A percentile compares a stretch with the other conserved stretches of the same genome.
Conservation (phyloP, 2,888 invertebrate species). For the Tipula confusa region DNA sequence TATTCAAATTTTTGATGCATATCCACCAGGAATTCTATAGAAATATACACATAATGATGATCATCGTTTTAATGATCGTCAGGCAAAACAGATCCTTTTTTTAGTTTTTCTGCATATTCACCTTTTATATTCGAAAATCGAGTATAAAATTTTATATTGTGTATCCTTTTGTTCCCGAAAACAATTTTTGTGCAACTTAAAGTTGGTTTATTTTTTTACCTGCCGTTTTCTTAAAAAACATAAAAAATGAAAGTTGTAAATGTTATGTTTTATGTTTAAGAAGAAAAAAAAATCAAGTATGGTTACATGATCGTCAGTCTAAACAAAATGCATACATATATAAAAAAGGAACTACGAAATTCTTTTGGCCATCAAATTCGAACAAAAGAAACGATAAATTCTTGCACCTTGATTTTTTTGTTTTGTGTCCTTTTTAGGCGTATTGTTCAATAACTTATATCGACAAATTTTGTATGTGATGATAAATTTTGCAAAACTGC, state of each 20-base stretch:
- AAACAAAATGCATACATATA: no score
- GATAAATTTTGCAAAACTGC: slow-evolving; percentile 3
- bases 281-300: neutral
- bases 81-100: slow-evolving; percentile 25
- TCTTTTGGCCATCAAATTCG: neutral
- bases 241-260: slow-evolving; percentile 6
- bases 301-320: neutral
- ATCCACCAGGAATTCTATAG: slow-evolving; percentile 9
- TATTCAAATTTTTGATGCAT: slow-evolving; percentile 20
- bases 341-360: neutral
- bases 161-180: neutral
- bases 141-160: slow-evolving; percentile 9
- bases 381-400: slow-evolving; percentile 3
- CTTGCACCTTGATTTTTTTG: neutral
- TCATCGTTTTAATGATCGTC: slow-evolving; percentile 3
- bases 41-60: neutral
- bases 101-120: slow-evolving; percentile 25
- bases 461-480: neutral
- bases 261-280: neutral
- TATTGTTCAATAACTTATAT: neutral
- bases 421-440: neutral
- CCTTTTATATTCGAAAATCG: neutral
- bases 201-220: neutral
- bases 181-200: slow-evolving; percentile 5
- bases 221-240: neutral